Evolutionary conservation across 1,140 invertebrate species (phyloP).

Genomic region (Drosophila lini): DNA sequence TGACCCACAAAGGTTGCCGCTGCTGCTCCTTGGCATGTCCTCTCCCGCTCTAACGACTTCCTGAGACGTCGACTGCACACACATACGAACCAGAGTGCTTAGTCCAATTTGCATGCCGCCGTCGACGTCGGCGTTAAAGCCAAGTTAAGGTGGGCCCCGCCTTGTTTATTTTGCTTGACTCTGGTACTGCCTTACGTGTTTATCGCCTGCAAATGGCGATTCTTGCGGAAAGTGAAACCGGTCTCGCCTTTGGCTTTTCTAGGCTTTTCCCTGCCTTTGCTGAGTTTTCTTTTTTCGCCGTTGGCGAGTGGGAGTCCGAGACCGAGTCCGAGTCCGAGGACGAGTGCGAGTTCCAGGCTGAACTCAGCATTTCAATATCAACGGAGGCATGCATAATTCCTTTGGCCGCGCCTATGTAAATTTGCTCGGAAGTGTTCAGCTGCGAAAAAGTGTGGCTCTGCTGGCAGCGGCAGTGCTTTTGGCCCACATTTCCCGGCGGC

Average conservation of each 20-base stretch:
- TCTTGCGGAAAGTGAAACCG: constrained; percentile 61
- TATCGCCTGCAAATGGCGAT: constrained; percentile 69
- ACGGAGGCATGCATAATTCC: constrained; percentile 78
- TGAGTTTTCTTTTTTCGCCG: constrained; percentile 5
- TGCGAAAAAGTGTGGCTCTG: constrained; percentile 21
- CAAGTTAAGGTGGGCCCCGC: constrained; percentile 12
- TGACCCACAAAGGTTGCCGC: constrained; percentile 73
- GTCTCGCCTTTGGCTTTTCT: constrained; percentile 44
- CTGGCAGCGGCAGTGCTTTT: constrained; percentile 29
- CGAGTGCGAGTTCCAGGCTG: constrained; percentile 49
- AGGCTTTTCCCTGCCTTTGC: constrained; percentile 27
- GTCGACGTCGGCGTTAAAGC: constrained; percentile 19
- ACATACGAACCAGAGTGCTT: constrained; percentile 24
- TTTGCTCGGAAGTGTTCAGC: constrained; percentile 62
- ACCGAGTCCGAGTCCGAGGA: background rate
- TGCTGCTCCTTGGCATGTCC: constrained; percentile 47
- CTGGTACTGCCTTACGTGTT: constrained; percentile 75
- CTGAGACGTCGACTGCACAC: constrained; percentile 43
- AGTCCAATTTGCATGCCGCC: constrained; percentile 61
- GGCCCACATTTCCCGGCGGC: constrained; percentile 53
- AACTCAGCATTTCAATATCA: constrained; percentile 75
- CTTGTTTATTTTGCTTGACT: constrained; percentile 63
- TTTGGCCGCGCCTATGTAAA: constrained; percentile 70
- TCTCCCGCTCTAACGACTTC: constrained; percentile 69
- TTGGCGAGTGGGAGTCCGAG: constrained; percentile 42